Evolutionary conservation across 2,113 vertebrate species (phyloP).

Genomic region (Nannobrachium achirus): DNA sequence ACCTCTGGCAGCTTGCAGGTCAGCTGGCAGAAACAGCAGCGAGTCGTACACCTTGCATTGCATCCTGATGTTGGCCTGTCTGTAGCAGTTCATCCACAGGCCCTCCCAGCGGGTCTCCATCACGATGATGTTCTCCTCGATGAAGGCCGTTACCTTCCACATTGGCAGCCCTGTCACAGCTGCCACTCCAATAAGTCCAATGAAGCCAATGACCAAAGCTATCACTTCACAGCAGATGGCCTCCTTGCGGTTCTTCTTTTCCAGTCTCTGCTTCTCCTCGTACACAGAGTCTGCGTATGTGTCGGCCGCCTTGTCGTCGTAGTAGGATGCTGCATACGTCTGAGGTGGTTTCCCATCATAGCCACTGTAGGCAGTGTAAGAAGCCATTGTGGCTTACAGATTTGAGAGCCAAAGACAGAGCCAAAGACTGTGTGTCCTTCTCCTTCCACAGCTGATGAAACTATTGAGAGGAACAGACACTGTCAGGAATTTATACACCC

Average conservation of each 20-base stretch:
- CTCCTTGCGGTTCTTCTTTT: conserved; percentile 58
- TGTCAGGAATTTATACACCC: conserved; percentile 63
- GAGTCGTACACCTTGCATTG: conserved; percentile 92
- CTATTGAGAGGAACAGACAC: conserved; percentile 47
- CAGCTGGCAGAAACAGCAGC: conserved; percentile 83
- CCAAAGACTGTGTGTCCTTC: conserved; percentile 9
- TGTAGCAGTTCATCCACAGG: conserved; percentile 93
- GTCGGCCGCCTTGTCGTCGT: conserved; percentile 57
- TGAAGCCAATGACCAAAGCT: conserved; percentile 84
- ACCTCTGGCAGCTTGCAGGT: conserved; percentile 85
- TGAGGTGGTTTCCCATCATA: conserved; percentile 61
- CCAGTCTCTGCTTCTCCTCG: conserved; percentile 69
- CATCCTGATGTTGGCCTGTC: conserved; percentile 84
- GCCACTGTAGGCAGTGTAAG: conserved; percentile 72
- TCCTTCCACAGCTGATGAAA: conserved; percentile 15
- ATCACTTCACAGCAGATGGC: conserved; percentile 80
- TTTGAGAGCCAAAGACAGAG: conserved; percentile 17
- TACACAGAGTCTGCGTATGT: conserved; percentile 55
- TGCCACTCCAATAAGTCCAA: conserved; percentile 86
- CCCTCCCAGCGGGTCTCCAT: conserved; percentile 91
- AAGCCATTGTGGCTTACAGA: conserved; percentile 49
- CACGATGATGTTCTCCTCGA: conserved; percentile 84
- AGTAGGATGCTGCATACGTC: conserved; percentile 58
- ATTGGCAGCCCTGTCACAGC: conserved; percentile 90
- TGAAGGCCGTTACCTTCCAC: conserved; percentile 93